Evolutionary conservation across 2,888 invertebrate species (phyloP).

Genomic region (Ormia ochracea): DNA sequence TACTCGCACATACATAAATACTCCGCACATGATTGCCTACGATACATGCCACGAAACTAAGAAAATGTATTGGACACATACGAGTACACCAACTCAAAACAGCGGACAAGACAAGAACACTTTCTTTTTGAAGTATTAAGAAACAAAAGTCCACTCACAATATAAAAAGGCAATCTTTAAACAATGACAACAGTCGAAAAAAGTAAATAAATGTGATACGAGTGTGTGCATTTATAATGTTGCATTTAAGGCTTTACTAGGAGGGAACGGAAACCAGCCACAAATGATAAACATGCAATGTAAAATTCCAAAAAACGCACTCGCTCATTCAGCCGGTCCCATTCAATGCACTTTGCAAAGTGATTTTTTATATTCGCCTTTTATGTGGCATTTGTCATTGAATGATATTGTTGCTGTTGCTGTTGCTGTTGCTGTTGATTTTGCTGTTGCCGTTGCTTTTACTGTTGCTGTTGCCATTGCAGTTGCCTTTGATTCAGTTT

Average conservation of each 20-base stretch:
- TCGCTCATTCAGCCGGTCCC: slow-evolving; percentile 16
- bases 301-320: slow-evolving; percentile 54
- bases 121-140: slow-evolving; percentile 46
- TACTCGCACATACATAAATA: slow-evolving; percentile 38
- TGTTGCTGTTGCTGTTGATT: not conserved
- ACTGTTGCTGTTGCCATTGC: not conserved
- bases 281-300: slow-evolving; percentile 56
- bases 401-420: not conserved
- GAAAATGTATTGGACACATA: slow-evolving; percentile 12
- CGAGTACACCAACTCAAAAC: slow-evolving; percentile 33
- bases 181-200: slow-evolving; percentile 49
- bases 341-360: slow-evolving; percentile 55
- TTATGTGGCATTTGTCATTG: too few species aligned
- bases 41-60: slow-evolving; percentile 55
- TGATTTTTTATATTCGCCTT: slow-evolving; percentile 45
- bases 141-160: not conserved
- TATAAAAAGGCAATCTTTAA: not conserved
- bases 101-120: slow-evolving; percentile 58
- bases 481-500: slow-evolving; percentile 7
- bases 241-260: not conserved
- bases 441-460: not conserved
- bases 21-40: slow-evolving; percentile 50
- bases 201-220: slow-evolving; percentile 19
- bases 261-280: slow-evolving; percentile 20
- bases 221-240: slow-evolving; percentile 17